Conservation (phyloP, 2,888 invertebrate genomes). For the Entomobrya multifasciata region DNA sequence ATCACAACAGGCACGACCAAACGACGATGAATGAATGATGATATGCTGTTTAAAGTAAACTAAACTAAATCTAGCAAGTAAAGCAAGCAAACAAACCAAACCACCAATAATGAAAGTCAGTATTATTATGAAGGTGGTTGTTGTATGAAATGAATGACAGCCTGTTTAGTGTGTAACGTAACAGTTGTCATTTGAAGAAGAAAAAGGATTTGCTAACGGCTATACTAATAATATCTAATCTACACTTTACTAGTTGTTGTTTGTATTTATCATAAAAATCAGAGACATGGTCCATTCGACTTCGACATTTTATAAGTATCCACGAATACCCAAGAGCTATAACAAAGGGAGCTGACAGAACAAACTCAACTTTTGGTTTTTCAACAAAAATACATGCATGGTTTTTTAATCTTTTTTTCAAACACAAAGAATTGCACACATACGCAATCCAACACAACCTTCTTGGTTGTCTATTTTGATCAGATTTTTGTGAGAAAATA, state of each 20-base stretch:
- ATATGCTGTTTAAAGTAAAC: background rate
- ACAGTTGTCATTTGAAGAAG: no score
- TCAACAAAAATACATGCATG: background rate
- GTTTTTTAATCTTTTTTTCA: slow-evolving; percentile 6
- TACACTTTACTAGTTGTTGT: background rate
- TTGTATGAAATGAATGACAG: no score
- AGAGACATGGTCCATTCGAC: slow-evolving; percentile 53
- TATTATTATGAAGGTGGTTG: no score
- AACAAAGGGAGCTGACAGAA: slow-evolving; percentile 9
- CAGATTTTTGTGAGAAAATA: background rate
- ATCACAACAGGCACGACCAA: background rate
- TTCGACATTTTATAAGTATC: no score
- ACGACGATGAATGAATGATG: slow-evolving; percentile 25
- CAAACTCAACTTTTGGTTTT: background rate
- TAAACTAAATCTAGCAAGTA: no score
- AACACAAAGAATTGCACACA: slow-evolving; percentile 29
- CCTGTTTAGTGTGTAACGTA: no score
- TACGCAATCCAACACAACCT: no score
- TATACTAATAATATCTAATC: no score
- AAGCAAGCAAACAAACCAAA: no score
- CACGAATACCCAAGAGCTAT: background rate
- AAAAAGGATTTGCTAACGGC: no score
- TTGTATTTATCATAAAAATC: background rate
- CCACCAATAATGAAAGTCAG: no score
- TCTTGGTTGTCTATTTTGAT: slow-evolving; percentile 34